Percentiles rank a stretch among this genome's conserved stretches.
phyloP scores from a whole-genome alignment of 2,113 vertebrate species.

The Aldabrachelys gigantea region DNA sequence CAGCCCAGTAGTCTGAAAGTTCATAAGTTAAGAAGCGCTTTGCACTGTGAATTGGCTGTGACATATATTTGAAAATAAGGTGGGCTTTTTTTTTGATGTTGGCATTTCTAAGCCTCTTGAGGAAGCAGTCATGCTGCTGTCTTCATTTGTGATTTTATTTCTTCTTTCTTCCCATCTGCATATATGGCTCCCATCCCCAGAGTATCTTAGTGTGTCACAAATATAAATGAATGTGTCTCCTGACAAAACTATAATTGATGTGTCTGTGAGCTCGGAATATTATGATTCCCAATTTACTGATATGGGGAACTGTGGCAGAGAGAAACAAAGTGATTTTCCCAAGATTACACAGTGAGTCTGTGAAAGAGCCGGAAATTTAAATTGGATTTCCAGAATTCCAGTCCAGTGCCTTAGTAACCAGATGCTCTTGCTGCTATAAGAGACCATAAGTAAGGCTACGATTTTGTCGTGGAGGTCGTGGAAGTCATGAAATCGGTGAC shows the following conservation, averaged over 20 bases:
- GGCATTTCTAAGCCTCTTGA: slow-evolving; percentile 30
- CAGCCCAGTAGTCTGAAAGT: not conserved
- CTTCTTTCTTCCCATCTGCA: slow-evolving; percentile 35
- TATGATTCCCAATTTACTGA: slow-evolving; percentile 1
- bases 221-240: not conserved
- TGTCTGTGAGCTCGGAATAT: not conserved
- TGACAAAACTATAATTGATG: not conserved
- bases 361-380: not conserved
- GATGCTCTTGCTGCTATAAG: not conserved
- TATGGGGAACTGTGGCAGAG: not conserved
- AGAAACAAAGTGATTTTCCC: not conserved
- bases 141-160: slow-evolving; percentile 33
- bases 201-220: not conserved
- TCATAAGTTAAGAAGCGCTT: slow-evolving; percentile 28
- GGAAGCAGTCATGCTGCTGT: slow-evolving; percentile 32
- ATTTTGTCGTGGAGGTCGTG: no score
- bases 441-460: no score
- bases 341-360: not conserved
- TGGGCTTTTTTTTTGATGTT: slow-evolving; percentile 32
- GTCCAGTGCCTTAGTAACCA: not conserved
- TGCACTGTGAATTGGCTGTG: not conserved
- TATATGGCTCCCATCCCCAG: not conserved
- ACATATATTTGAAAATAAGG: slow-evolving; percentile 56
- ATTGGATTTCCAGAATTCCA: fast-evolving
- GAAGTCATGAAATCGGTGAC: no score